Evolutionary conservation across 2,113 vertebrate genomes (phyloP), one percentile per base, ranked within the genome.

Genomic region (Excalfactoria chinensis): DNA sequence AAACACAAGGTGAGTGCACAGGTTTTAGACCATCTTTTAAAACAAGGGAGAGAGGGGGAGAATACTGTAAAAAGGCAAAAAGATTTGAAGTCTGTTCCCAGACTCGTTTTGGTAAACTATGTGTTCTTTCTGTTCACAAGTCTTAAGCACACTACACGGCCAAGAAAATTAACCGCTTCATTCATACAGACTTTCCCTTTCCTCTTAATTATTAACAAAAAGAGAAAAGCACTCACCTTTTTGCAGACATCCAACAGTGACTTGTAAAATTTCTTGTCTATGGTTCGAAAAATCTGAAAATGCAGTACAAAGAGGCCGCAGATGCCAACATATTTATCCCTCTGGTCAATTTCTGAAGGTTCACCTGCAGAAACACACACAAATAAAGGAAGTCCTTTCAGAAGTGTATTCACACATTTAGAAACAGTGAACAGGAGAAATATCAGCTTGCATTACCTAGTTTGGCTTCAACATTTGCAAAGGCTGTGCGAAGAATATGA

Each of bases 181-280:
- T 25, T 62, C 56, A 15, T 48, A 25, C 48, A 88, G 19, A 28
- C 20, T 41, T 15, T 21, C n/a, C 9, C 1, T 14, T 23, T 72
- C 30, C n/a, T 43, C 44, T 75, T 58, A 58, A 58, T 44, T 93
- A 97, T 32, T 81, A 70, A 93, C 37, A 55, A 66, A 72, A 72
- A 83, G 48, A 87, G 43, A n/a, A 70, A 95, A 93, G 51, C 41
- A 90, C 84, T 95, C 93, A 99, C 99, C 98, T 99, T 99, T 97
- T 99, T 99, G 98, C 98, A 99, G 92, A 99, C 96, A 59, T 99
- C 99, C 76, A 99, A 93, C 66, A 99, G 97, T 5, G 98, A 97
- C 95, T 99, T 99, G 96, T 98, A 99, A 93, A 99, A 97, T 95
- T 99, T 99, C 97, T 99, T 99, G 97, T 99, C 99, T 22, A 99